These are phyloP conservation scores for Edolisoma coerulescens DNA, from an alignment of 2,113 vertebrate species.

Conservation along the genomic window DNA sequence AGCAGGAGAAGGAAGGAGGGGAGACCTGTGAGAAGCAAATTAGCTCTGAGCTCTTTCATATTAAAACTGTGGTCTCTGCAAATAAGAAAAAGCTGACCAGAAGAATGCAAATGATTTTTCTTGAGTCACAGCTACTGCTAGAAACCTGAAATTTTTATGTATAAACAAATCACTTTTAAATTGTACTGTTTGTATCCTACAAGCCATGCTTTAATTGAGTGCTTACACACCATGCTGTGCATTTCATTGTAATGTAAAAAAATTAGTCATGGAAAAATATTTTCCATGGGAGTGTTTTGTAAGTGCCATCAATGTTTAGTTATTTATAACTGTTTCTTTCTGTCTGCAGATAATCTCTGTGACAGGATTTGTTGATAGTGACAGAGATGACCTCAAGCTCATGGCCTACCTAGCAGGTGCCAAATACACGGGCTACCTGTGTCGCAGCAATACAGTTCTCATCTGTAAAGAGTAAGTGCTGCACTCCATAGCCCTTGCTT, in stretches of 20 bases:
- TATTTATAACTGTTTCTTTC: background rate
- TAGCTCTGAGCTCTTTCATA: background rate
- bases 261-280: background rate
- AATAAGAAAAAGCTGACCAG: background rate
- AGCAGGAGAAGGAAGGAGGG: background rate
- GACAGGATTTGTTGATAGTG: constrained; percentile 93
- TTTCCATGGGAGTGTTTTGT: background rate
- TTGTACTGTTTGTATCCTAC: background rate
- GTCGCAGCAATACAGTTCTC: constrained; percentile 94
- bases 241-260: background rate
- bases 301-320: background rate
- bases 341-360: constrained; percentile 88
- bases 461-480: constrained; percentile 93
- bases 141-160: background rate
- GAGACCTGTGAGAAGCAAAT: background rate
- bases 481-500: accelerated
- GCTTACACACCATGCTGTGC: background rate
- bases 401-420: constrained; percentile 94
- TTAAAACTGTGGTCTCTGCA: background rate
- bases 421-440: constrained; percentile 93
- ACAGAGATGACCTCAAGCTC: constrained; percentile 94
- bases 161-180: background rate
- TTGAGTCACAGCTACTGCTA: background rate
- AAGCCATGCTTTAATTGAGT: background rate
- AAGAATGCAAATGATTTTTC: background rate